phyloP scores from a whole-genome alignment of 2,113 vertebrate genomes.

The Reinhardtius hippoglossoides region DNA sequence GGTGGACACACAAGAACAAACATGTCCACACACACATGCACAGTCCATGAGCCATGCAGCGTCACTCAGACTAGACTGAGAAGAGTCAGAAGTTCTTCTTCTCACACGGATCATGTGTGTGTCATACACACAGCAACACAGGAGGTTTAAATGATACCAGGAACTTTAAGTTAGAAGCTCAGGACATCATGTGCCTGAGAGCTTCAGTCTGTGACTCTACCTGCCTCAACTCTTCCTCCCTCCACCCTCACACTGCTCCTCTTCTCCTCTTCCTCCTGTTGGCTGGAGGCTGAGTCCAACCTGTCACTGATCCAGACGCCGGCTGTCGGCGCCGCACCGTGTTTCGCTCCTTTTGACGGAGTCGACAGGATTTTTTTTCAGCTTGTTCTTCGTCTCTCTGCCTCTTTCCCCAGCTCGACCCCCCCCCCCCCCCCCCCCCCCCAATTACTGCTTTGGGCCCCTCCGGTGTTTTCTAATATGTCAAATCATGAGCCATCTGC shows the following conservation, averaged over 20 bases:
- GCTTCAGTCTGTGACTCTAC: constrained; percentile 1
- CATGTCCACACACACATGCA: constrained; percentile 48
- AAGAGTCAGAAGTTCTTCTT: too few relatives aligned
- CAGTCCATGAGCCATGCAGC: constrained; percentile 70
- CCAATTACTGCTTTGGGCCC: constrained; percentile 72
- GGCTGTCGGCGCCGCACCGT: constrained; percentile 57
- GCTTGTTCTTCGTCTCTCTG: not conserved
- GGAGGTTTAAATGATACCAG: not conserved
- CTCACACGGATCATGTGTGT: too few relatives aligned
- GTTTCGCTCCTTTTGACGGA: too few relatives aligned
- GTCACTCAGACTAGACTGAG: not conserved
- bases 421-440: constrained; percentile 30
- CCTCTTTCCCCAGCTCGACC: constrained; percentile 35
- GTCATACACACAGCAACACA: too few relatives aligned
- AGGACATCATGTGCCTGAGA: too few relatives aligned
- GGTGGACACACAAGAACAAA: constrained; percentile 35
- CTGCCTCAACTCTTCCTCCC: constrained; percentile 39
- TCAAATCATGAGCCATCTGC: constrained; percentile 72
- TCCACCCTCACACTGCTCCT: constrained; percentile 4
- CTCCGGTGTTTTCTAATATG: constrained; percentile 73
- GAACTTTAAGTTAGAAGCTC: too few relatives aligned
- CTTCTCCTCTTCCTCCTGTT: constrained; percentile 3
- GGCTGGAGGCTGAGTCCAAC: constrained; percentile 59
- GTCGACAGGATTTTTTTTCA: too few relatives aligned
- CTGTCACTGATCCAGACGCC: constrained; percentile 61